A percentile compares a stretch with the other conserved stretches of the same genome.
Conservation (phyloP, 2,797 vertebrate species). For the Periophthalmus magnuspinnatus region DNA sequence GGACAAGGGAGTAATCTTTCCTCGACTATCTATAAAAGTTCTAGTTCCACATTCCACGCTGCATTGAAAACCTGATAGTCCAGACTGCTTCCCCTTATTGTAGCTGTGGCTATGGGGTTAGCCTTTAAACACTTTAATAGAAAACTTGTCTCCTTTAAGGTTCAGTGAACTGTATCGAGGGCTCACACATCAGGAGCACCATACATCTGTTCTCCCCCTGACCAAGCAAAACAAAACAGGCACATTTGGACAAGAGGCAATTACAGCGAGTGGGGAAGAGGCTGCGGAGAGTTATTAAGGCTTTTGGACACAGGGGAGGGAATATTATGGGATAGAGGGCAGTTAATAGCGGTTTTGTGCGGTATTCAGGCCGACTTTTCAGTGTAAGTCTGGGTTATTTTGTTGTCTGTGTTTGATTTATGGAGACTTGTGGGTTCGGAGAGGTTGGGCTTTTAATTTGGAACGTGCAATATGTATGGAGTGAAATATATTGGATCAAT, state of each 20-base stretch:
- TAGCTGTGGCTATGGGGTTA: neutral
- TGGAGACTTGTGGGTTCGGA: neutral
- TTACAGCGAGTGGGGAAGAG: neutral
- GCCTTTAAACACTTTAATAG: slow-evolving; percentile 9
- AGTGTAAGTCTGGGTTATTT: neutral
- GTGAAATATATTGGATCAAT: no score
- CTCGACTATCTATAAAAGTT: no score
- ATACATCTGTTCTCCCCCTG: neutral
- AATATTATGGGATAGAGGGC: neutral
- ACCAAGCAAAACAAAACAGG: neutral
- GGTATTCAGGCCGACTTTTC: neutral
- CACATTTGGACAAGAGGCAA: slow-evolving; percentile 6
- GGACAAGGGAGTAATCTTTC: no score
- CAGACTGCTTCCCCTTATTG: neutral
- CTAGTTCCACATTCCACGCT: no score
- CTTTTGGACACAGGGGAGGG: neutral
- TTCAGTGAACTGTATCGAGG: neutral
- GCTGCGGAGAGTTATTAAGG: slow-evolving; percentile 1
- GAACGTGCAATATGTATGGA: neutral
- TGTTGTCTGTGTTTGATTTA: neutral
- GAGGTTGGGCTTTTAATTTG: neutral
- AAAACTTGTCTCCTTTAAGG: slow-evolving; percentile 4
- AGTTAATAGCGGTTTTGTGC: neutral
- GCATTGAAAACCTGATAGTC: neutral
- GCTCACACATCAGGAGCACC: neutral